Evolutionary conservation across 2,888 invertebrate genomes (phyloP), one percentile per base, ranked within the genome.

Genomic region (Pseudolycoriella hygida): DNA sequence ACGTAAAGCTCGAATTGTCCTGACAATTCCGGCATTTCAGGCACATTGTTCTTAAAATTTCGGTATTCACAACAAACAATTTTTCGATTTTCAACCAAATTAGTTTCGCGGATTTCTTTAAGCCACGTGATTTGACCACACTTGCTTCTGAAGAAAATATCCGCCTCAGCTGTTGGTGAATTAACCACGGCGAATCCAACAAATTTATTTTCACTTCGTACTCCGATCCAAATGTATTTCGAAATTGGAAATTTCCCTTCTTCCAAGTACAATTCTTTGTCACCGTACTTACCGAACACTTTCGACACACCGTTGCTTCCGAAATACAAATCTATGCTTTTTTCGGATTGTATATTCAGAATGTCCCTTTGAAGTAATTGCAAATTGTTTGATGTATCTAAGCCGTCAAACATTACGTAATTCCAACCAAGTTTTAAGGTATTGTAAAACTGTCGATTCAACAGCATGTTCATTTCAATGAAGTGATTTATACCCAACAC

Each of bases 381-480:
- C 17, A 56, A 49, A 37, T 54, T 55, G 6, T 25, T 20, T 2
- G 54, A 44, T 17, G 53, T 48, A 20, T 45, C 46, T 17, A 44
- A 43, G 15, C 56, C 56, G 42, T 54, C 49, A n/a, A 51, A 42
- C 3, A 56, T 49, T 32, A 53, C 54, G 45, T 55, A 57, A 42
- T 59, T 59, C 58, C 58, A 59, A 2, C 54, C 49, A 1, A 59
- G 48, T 45, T 58, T 57, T 39, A 54, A 54, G 0, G 51, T 50
- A 4, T 55, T 49, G 17, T 50, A 50, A 38, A 56, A 50, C 46
- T 59, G 59, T 15, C 48, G 49, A 44, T 54, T 55, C 17, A 48
- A 51, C 4, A 58, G 46, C 3, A 57, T 48, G 2, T 50, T 37
- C 20, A 46, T 30, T 41, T 54, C 53, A 2, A 59, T 47, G 15